Conservation (phyloP, 2,113 vertebrate species). For the Nycticorax nycticorax region DNA sequence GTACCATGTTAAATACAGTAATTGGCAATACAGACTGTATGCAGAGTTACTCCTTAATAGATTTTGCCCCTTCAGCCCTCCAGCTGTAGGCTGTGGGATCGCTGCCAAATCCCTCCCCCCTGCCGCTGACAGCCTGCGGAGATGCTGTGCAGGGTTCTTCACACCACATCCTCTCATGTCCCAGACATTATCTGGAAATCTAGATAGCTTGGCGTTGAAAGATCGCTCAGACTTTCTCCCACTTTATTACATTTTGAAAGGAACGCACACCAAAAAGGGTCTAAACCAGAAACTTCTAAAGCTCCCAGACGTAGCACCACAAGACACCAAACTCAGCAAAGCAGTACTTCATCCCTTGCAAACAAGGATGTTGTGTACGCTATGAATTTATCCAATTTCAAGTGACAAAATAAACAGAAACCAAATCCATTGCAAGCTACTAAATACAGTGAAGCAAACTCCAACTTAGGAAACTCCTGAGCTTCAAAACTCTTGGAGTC, state of each 20-base stretch:
- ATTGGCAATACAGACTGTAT: neutral
- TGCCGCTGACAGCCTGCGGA: neutral
- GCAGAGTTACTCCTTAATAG: neutral
- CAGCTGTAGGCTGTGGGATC: neutral
- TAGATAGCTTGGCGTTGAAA: neutral
- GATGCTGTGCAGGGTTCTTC: constrained; percentile 24
- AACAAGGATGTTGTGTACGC: neutral
- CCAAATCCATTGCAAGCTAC: neutral
- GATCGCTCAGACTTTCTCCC: neutral
- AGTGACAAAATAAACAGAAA: neutral
- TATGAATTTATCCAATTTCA: neutral
- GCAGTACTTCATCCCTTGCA: neutral
- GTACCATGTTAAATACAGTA: neutral
- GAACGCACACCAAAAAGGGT: neutral
- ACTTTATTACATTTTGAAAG: neutral
- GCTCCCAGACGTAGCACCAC: neutral
- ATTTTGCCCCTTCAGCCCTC: neutral
- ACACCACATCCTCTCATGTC: neutral
- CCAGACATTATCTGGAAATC: constrained; percentile 51
- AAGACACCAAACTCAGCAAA: neutral
- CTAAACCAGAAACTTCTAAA: neutral
- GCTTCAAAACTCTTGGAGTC: neutral
- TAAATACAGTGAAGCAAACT: neutral
- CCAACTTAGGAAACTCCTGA: neutral
- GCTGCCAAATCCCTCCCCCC: neutral